Evolutionary conservation across 30 jellyfish, hydroid and myxozoan species (phyloP).

Genomic region (Rhopilema esculentum): DNA sequence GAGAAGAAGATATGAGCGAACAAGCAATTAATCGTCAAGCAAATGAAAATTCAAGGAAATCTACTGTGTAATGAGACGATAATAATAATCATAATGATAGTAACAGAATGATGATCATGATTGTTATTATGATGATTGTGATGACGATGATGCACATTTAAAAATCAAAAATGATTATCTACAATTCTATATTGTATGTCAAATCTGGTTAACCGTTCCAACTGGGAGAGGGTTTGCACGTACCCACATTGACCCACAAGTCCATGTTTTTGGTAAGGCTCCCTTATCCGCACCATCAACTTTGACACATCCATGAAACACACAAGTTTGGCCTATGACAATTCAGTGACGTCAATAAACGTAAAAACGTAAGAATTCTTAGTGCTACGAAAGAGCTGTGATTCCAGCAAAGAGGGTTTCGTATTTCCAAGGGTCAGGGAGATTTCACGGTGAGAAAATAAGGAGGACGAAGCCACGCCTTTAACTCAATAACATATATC

Average conservation of each 20-base stretch:
- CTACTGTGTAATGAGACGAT: neutral
- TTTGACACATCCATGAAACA: too few relatives aligned
- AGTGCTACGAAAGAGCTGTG: neutral
- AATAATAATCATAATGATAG: neutral
- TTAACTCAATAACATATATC: neutral
- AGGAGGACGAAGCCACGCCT: constrained; percentile 33
- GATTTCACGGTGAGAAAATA: neutral
- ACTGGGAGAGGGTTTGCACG: too few relatives aligned
- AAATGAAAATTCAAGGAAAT: neutral
- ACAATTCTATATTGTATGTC: too few relatives aligned
- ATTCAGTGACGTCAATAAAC: too few relatives aligned
- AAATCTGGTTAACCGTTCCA: too few relatives aligned
- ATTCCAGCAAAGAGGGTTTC: neutral
- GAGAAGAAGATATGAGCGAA: neutral
- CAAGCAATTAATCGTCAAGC: neutral
- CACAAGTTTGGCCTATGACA: too few relatives aligned
- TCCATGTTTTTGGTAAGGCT: too few relatives aligned
- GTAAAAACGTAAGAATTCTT: too few relatives aligned
- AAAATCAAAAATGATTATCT: too few relatives aligned
- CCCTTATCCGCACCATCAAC: too few relatives aligned
- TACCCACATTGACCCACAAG: too few relatives aligned
- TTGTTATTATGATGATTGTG: neutral
- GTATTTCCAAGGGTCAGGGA: neutral
- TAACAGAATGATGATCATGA: neutral
- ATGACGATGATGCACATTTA: neutral